Percentiles rank a stretch among this genome's conserved stretches.
These are phyloP conservation scores for Agelaius phoeniceus DNA, from an alignment of 2,113 vertebrate genomes.

Conservation along the genomic window DNA sequence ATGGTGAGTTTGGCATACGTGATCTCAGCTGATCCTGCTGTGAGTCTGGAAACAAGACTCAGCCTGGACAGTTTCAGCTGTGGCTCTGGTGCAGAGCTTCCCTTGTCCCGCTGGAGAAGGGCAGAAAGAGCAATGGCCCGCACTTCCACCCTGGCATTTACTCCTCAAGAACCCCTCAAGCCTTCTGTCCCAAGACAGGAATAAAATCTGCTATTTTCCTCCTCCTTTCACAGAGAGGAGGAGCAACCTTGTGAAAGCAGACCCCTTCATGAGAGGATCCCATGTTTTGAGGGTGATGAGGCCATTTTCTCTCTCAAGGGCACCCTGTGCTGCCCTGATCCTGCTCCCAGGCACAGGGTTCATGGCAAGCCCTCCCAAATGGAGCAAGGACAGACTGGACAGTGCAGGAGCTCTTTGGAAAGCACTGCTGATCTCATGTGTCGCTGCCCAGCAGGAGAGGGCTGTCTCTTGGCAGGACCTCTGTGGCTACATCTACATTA, in stretches of 20 bases:
- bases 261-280: background rate
- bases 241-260: background rate
- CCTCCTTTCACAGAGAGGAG: background rate
- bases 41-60: background rate
- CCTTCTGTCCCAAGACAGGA: background rate
- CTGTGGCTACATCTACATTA: slow-evolving; percentile 11
- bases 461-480: background rate
- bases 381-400: background rate
- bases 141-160: background rate
- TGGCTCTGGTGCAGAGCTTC: background rate
- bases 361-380: background rate
- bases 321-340: background rate
- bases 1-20: background rate
- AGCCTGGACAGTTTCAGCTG: background rate
- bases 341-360: background rate
- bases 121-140: background rate
- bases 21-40: background rate
- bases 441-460: slow-evolving; percentile 15
- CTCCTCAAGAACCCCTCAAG: accelerated
- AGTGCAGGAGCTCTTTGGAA: background rate
- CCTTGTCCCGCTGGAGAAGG: background rate
- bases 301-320: background rate
- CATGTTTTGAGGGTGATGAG: background rate
- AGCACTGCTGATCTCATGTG: background rate
- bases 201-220: background rate